A percentile compares a stretch with the other conserved stretches of the same genome.
Conservation (phyloP, 2,888 invertebrate species). For the Ormyrus thymus region DNA sequence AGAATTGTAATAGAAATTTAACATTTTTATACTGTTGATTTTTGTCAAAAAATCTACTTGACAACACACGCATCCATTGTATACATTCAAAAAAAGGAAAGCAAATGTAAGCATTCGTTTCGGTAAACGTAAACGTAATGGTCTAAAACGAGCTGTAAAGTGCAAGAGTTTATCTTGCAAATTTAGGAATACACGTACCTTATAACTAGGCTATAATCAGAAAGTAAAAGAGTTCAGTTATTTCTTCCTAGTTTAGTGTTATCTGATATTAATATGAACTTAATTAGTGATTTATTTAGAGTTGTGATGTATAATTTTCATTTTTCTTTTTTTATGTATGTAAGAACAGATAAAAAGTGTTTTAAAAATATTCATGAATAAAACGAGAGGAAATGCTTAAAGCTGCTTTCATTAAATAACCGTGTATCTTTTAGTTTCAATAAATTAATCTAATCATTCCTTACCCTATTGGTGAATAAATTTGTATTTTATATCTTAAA, state of each 20-base stretch:
- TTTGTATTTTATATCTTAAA: slow-evolving; percentile 23
- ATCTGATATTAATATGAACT: slow-evolving; percentile 51
- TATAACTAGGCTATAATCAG: slow-evolving; percentile 60
- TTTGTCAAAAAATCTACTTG: slow-evolving; percentile 50
- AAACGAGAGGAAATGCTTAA: slow-evolving; percentile 65
- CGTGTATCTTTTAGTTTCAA: slow-evolving; percentile 53
- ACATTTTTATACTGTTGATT: slow-evolving; percentile 60
- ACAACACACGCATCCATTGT: slow-evolving; percentile 39
- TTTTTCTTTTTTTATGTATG: slow-evolving; percentile 66
- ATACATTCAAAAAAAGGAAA: slow-evolving; percentile 51
- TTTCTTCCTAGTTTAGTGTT: slow-evolving; percentile 53
- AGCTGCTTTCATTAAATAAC: slow-evolving; percentile 61
- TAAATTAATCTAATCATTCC: slow-evolving; percentile 53
- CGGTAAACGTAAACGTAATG: slow-evolving; percentile 48
- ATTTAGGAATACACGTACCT: slow-evolving; percentile 44
- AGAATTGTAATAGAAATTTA: slow-evolving; percentile 58
- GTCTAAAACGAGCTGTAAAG: slow-evolving; percentile 23
- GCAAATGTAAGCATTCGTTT: slow-evolving; percentile 55
- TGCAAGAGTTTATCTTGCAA: slow-evolving; percentile 44
- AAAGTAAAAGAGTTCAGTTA: slow-evolving; percentile 32
- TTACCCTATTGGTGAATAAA: slow-evolving; percentile 44
- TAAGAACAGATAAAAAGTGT: slow-evolving; percentile 65
- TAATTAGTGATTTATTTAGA: slow-evolving; percentile 50
- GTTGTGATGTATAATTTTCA: slow-evolving; percentile 63
- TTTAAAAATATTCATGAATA: slow-evolving; percentile 68